Evolutionary conservation across 2,888 invertebrate genomes (phyloP).

Genomic region (Eupelmus urozonus): DNA sequence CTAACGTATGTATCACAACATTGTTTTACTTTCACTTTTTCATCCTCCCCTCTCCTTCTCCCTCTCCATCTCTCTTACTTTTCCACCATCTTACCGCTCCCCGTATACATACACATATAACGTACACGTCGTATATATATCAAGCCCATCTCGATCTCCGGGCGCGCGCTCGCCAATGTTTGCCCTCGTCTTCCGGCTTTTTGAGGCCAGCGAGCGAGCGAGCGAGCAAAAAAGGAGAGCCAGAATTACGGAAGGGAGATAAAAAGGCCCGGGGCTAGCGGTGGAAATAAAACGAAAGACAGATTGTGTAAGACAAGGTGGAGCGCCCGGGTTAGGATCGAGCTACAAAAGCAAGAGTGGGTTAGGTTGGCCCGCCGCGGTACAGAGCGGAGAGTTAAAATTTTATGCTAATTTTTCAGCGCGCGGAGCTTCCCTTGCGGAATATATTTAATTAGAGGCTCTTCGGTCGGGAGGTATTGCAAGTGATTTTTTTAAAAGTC

Average conservation of each 20-base stretch:
- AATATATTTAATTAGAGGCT: background rate
- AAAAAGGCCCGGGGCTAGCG: conserved; percentile 50
- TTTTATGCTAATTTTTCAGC: conserved; percentile 39
- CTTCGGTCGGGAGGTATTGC: background rate
- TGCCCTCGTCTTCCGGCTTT: conserved; percentile 58
- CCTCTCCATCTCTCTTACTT: background rate
- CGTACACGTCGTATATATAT: background rate
- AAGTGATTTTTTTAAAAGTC: too few species aligned
- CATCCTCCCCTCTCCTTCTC: background rate
- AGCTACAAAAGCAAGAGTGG: conserved; percentile 18
- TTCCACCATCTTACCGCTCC: too few species aligned
- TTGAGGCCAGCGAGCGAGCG: conserved; percentile 45
- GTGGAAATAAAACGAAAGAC: conserved; percentile 52
- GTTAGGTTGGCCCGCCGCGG: background rate
- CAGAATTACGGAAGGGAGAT: conserved; percentile 54
- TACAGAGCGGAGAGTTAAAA: background rate
- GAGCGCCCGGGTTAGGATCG: background rate
- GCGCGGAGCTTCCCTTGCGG: background rate
- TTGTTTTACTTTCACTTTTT: conserved; percentile 49
- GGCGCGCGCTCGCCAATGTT: conserved; percentile 57
- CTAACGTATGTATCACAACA: conserved; percentile 46
- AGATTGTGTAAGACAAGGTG: conserved; percentile 52
- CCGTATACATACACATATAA: background rate
- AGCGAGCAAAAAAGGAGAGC: conserved; percentile 29
- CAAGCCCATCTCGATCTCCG: conserved; percentile 51